These are phyloP conservation scores for Trichogramma pretiosum DNA, from an alignment of 1,140 invertebrate genomes.

Conservation along the genomic window DNA sequence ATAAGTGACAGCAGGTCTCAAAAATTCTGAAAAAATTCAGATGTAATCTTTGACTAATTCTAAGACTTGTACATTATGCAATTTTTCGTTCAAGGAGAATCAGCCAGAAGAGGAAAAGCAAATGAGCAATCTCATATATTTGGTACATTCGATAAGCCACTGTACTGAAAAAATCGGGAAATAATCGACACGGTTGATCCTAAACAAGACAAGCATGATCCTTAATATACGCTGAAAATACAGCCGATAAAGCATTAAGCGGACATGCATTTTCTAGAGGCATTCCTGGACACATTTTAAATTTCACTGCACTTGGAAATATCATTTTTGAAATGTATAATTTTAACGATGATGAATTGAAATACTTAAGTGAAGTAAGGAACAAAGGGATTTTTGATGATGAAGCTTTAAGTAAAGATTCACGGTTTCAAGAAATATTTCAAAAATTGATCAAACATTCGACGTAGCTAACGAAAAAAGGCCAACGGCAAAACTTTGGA, in stretches of 20 bases:
- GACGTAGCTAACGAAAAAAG: neutral
- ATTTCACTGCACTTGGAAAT: neutral
- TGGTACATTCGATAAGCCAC: neutral
- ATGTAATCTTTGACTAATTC: too few species aligned
- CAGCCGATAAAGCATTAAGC: neutral
- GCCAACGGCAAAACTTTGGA: neutral
- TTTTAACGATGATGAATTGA: neutral
- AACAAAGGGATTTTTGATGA: too few species aligned
- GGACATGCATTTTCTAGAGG: neutral
- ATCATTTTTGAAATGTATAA: neutral
- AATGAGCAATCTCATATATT: neutral
- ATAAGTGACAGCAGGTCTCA: too few species aligned
- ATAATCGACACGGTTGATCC: neutral
- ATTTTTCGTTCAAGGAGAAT: too few species aligned
- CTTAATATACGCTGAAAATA: neutral
- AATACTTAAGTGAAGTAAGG: too few species aligned
- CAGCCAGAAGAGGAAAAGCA: too few species aligned
- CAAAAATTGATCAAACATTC: neutral
- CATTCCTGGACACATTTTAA: neutral
- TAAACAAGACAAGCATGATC: neutral
- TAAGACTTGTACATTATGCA: too few species aligned
- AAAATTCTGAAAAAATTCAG: too few species aligned
- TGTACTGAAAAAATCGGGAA: neutral
- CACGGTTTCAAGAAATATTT: neutral
- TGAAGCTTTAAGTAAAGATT: neutral